Evolutionary conservation across 2,888 invertebrate genomes (phyloP).

Genomic region (Coremacera marginata): DNA sequence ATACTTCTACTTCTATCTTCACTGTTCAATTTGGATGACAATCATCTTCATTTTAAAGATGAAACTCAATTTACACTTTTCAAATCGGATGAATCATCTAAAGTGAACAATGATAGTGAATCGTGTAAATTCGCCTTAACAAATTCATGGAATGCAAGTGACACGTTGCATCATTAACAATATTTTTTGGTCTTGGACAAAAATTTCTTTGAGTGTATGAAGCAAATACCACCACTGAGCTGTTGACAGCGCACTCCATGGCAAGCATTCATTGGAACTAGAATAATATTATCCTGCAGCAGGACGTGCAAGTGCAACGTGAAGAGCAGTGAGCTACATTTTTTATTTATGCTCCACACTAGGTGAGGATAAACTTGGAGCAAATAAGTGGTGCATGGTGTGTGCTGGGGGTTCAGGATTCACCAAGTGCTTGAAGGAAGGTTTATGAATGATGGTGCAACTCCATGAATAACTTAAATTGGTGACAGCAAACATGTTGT

Average conservation of each 20-base stretch:
- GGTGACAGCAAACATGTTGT: conserved; percentile 31
- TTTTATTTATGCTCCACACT: background rate
- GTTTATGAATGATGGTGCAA: conserved; percentile 38
- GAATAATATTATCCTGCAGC: conserved; percentile 26
- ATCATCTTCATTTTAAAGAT: too few relatives aligned
- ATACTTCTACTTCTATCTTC: too few relatives aligned
- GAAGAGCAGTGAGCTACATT: background rate
- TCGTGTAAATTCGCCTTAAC: too few relatives aligned
- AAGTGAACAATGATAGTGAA: too few relatives aligned
- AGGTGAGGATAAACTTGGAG: background rate
- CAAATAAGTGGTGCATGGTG: background rate
- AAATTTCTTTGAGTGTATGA: too few relatives aligned
- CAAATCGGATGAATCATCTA: too few relatives aligned
- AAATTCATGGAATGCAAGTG: too few relatives aligned
- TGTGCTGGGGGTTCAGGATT: background rate
- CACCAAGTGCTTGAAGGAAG: conserved; percentile 1
- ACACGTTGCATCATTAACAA: too few relatives aligned
- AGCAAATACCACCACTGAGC: background rate
- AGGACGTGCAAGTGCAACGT: conserved; percentile 11
- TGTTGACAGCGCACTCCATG: background rate
- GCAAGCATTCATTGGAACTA: background rate
- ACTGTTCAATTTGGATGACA: too few relatives aligned
- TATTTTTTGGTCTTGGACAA: too few relatives aligned
- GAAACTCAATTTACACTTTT: too few relatives aligned
- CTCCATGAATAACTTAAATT: conserved; percentile 40